A percentile compares a stretch with the other conserved stretches of the same genome.
phyloP scores from a whole-genome alignment of 2,888 invertebrate genomes.

The Lasioglossum villosulum region DNA sequence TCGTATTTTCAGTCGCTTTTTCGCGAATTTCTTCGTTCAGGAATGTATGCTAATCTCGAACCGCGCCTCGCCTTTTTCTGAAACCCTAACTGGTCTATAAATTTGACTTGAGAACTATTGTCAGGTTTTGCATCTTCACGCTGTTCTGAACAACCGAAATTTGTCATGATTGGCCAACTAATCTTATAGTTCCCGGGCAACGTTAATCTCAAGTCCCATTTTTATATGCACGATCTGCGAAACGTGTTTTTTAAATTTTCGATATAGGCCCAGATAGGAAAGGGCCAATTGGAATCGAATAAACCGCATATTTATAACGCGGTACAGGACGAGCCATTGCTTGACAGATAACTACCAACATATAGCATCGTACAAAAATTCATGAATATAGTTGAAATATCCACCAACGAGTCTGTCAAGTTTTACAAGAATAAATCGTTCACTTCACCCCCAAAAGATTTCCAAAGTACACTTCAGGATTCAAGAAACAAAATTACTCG shows the following conservation, averaged over 20 bases:
- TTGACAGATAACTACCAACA: neutral
- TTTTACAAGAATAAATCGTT: neutral
- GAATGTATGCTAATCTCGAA: conserved; percentile 34
- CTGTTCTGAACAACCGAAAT: neutral
- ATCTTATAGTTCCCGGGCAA: neutral
- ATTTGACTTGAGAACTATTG: neutral
- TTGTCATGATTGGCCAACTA: neutral
- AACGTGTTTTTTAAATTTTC: neutral
- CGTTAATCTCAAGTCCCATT: neutral
- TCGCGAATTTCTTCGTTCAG: neutral
- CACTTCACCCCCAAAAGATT: neutral
- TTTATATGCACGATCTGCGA: neutral
- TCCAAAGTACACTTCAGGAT: no score
- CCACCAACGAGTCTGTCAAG: neutral
- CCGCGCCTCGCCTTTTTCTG: conserved; percentile 2
- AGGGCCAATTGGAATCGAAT: no score
- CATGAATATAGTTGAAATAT: neutral
- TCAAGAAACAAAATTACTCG: neutral
- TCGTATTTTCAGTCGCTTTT: neutral
- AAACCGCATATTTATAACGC: no score
- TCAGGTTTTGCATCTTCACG: neutral
- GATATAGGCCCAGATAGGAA: no score
- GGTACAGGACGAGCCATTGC: no score
- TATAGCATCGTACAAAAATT: neutral
- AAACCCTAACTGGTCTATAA: neutral